phyloP scores from a whole-genome alignment of 1,140 invertebrate species.

The Spodoptera frugiperda region DNA sequence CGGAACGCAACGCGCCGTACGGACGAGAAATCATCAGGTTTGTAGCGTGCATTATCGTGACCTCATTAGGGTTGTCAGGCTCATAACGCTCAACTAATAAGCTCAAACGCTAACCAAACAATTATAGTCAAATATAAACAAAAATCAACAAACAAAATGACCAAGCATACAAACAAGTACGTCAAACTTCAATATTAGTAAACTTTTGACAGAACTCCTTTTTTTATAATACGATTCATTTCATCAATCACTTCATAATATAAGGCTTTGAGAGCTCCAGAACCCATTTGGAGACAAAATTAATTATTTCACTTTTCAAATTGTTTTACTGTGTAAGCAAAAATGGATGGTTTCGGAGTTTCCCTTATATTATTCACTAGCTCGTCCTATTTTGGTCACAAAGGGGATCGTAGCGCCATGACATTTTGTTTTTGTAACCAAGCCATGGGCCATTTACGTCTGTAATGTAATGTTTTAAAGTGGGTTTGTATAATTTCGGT shows the following conservation, averaged over 20 bases:
- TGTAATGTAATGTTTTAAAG: no score
- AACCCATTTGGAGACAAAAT: slow-evolving; percentile 21
- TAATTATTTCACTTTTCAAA: slow-evolving; percentile 34
- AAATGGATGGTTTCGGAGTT: background rate
- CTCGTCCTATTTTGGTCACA: slow-evolving; percentile 2
- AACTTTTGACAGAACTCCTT: slow-evolving; percentile 21
- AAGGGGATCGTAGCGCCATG: background rate
- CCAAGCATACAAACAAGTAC: slow-evolving; percentile 5
- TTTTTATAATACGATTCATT: background rate
- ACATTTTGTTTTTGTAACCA: background rate
- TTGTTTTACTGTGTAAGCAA: slow-evolving; percentile 31
- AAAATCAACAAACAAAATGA: background rate
- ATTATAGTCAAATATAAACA: background rate
- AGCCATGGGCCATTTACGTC: background rate
- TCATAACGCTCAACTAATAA: no score
- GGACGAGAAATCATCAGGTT: no score
- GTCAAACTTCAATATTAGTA: slow-evolving; percentile 22
- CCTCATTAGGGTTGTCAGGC: no score
- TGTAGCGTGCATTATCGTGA: no score
- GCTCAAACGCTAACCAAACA: background rate
- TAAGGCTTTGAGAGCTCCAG: background rate
- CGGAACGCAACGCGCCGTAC: no score
- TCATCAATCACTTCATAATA: slow-evolving; percentile 31
- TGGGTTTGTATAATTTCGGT: no score
- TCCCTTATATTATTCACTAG: slow-evolving; percentile 14